Percentiles rank a stretch among this genome's conserved stretches.
These are phyloP conservation scores for Pyrgilauda ruficollis DNA, from an alignment of 2,113 vertebrate species.

Conservation along the genomic window DNA sequence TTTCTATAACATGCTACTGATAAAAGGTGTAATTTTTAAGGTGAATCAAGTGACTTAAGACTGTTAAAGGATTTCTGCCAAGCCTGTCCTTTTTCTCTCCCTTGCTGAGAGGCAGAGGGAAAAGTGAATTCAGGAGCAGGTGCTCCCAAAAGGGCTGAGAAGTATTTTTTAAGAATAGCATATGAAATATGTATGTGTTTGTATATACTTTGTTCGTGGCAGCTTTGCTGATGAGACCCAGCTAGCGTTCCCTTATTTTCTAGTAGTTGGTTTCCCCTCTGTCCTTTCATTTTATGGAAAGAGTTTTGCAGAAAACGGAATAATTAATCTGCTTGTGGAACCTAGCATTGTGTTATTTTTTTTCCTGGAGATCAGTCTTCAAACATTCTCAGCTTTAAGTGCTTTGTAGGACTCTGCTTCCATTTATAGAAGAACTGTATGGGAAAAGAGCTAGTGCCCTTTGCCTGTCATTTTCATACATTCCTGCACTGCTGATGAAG, in stretches of 20 bases:
- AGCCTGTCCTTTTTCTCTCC: background rate
- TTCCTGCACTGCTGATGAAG: constrained; percentile 74
- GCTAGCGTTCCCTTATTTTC: background rate
- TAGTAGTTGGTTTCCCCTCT: background rate
- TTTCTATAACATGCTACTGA: fast-evolving
- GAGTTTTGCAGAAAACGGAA: background rate
- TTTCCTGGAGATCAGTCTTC: constrained; percentile 25
- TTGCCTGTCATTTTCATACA: constrained; percentile 79
- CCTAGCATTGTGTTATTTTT: background rate
- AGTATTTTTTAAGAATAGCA: background rate
- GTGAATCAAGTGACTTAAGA: background rate
- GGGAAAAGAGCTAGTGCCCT: constrained; percentile 70
- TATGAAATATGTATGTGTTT: background rate
- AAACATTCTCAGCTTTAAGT: constrained; percentile 38
- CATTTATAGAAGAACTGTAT: constrained; percentile 76
- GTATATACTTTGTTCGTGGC: background rate
- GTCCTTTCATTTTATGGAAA: background rate
- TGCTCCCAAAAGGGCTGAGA: background rate
- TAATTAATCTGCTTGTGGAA: constrained; percentile 10
- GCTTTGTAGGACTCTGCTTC: constrained; percentile 66
- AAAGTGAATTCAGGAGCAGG: background rate
- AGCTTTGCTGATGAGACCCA: background rate
- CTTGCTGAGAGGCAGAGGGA: background rate
- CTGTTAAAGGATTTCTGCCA: background rate
- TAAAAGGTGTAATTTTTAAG: background rate